Evolutionary conservation across 2,888 invertebrate species (phyloP).

Genomic region (Hecatera dysodea): DNA sequence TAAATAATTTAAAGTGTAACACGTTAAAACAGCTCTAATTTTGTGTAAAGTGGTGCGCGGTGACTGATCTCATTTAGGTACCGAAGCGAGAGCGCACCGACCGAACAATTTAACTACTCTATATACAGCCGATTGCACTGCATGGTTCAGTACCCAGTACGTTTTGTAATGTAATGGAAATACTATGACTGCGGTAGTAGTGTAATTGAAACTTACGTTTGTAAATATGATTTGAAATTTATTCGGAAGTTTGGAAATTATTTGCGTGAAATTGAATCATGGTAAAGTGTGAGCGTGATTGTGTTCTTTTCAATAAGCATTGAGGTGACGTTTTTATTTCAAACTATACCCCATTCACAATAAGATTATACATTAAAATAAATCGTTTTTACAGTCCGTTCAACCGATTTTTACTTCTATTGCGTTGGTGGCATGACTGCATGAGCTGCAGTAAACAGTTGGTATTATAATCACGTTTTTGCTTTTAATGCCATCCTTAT

Average conservation of each 20-base stretch:
- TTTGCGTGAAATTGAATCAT: not conserved
- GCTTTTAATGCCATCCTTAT: too few species aligned
- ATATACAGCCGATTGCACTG: not conserved
- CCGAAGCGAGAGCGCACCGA: constrained; percentile 12
- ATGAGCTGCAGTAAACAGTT: too few species aligned
- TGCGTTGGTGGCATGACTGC: too few species aligned
- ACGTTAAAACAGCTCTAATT: constrained; percentile 10
- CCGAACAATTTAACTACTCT: not conserved
- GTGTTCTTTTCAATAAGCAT: not conserved
- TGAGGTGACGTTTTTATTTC: not conserved
- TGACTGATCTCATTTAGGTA: constrained; percentile 26
- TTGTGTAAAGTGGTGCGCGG: not conserved
- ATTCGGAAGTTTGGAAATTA: not conserved
- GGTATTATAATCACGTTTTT: too few species aligned
- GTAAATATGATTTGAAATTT: not conserved
- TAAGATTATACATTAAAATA: too few species aligned
- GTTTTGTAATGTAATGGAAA: too few species aligned
- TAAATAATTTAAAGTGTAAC: too few species aligned
- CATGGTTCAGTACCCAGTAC: constrained; percentile 3
- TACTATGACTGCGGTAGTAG: not conserved
- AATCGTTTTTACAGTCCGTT: too few species aligned
- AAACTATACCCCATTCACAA: too few species aligned
- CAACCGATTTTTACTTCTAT: too few species aligned
- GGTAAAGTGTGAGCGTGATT: not conserved
- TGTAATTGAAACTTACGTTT: too few species aligned